Conservation (phyloP, 2,888 invertebrate species). For the Alloscopus bannaensis region DNA sequence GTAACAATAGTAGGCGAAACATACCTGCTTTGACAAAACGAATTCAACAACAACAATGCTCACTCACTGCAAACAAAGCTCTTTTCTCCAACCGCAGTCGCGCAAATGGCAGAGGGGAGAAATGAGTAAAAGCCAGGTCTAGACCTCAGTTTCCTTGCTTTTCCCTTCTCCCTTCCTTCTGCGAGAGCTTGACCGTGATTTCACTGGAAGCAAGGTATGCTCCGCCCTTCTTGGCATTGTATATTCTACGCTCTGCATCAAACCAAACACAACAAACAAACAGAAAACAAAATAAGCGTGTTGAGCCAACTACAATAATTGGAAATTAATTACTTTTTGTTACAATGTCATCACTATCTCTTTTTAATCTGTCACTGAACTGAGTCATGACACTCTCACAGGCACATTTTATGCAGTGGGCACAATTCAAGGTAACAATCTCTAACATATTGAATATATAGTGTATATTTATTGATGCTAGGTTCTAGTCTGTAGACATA, state of each 20-base stretch:
- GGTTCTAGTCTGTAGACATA: neutral
- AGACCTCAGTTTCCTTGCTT: conserved; percentile 70
- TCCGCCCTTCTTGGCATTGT: conserved; percentile 69
- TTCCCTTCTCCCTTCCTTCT: conserved; percentile 68
- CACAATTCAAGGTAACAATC: too few species aligned
- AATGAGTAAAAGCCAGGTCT: conserved; percentile 62
- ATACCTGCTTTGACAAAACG: conserved; percentile 63
- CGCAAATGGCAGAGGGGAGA: conserved; percentile 64
- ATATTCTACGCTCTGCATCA: conserved; percentile 67
- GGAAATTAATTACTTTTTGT: neutral
- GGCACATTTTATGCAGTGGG: too few species aligned
- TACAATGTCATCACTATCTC: neutral
- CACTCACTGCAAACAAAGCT: conserved; percentile 61
- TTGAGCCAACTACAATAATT: conserved; percentile 41
- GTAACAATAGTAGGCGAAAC: conserved; percentile 59
- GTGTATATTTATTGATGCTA: too few species aligned
- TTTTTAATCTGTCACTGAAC: neutral
- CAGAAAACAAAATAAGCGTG: conserved; percentile 55
- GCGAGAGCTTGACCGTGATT: conserved; percentile 67
- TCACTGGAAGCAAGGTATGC: conserved; percentile 68
- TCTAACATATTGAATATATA: too few species aligned
- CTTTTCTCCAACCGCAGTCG: conserved; percentile 65
- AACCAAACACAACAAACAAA: conserved; percentile 57
- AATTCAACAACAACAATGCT: conserved; percentile 56
- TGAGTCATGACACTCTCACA: too few species aligned